Evolutionary conservation across 2,113 vertebrate species (phyloP).

Genomic region (Stigmatopora argus): DNA sequence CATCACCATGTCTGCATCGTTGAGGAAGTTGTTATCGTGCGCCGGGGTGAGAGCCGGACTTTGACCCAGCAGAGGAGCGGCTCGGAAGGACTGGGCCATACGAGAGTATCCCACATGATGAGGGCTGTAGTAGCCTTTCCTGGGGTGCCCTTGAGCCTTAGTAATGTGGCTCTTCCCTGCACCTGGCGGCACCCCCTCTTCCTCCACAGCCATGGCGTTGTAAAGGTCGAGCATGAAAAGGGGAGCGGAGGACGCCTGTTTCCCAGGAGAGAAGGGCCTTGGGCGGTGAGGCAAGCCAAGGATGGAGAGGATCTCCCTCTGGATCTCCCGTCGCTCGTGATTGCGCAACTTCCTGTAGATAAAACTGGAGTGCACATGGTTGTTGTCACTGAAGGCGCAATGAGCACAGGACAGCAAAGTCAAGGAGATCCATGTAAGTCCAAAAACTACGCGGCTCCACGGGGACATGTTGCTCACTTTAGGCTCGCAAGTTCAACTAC

Average conservation of each 20-base stretch:
- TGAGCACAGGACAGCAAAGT: constrained; percentile 80
- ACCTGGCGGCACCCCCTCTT: constrained; percentile 76
- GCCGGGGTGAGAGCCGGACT: constrained; percentile 80
- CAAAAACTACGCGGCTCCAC: constrained; percentile 73
- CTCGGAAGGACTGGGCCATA: constrained; percentile 74
- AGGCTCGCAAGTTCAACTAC: constrained; percentile 47
- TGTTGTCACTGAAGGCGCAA: constrained; percentile 86
- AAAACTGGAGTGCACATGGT: constrained; percentile 98
- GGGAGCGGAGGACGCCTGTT: constrained; percentile 92
- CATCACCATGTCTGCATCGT: constrained; percentile 99
- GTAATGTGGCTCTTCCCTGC: constrained; percentile 72
- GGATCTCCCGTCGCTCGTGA: constrained; percentile 96
- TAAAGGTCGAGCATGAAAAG: constrained; percentile 99
- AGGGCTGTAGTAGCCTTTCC: constrained; percentile 76
- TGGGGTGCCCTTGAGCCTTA: constrained; percentile 75
- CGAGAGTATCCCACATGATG: constrained; percentile 80
- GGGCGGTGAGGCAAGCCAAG: constrained; percentile 95
- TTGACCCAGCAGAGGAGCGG: constrained; percentile 57
- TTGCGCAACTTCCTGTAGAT: constrained; percentile 97
- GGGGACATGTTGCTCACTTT: constrained; percentile 50
- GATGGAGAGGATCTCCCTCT: constrained; percentile 98
- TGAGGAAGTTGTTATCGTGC: constrained; percentile 93
- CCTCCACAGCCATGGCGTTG: constrained; percentile 94
- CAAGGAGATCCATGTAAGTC: constrained; percentile 85
- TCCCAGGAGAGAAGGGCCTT: constrained; percentile 92